Percentiles rank a stretch among this genome's conserved stretches.
Evolutionary conservation across 2,888 invertebrate genomes (phyloP).

Genomic region (Artemia sp.): DNA sequence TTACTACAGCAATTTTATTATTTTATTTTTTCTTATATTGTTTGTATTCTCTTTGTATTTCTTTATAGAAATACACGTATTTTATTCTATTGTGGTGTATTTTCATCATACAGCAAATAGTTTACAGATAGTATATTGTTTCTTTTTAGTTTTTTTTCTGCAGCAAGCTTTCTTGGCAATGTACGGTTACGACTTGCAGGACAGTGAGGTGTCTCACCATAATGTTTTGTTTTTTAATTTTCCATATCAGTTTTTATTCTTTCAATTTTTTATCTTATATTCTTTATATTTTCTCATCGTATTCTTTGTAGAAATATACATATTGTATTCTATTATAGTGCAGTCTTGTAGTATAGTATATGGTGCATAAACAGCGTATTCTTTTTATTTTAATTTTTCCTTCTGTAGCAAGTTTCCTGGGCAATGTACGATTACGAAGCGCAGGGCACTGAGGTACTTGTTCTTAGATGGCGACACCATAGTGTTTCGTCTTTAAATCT

Average conservation of each 20-base stretch:
- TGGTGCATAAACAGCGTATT: not conserved
- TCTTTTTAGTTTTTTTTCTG: conserved; percentile 27
- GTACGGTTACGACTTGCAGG: conserved; percentile 95
- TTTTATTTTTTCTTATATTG: too few relatives aligned
- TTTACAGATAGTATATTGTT: too few relatives aligned
- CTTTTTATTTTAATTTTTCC: conserved; percentile 21
- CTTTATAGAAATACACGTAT: too few relatives aligned
- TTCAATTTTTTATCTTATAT: not conserved
- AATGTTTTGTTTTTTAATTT: conserved; percentile 42
- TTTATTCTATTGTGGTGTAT: too few relatives aligned
- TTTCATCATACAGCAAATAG: too few relatives aligned
- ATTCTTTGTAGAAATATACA: not conserved
- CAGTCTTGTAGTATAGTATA: not conserved
- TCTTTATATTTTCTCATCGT: not conserved
- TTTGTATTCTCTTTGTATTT: too few relatives aligned
- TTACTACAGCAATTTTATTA: too few relatives aligned
- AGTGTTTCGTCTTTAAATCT: conserved; percentile 42
- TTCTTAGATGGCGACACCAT: conserved; percentile 40
- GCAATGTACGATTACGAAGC: conserved; percentile 97
- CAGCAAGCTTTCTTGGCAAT: conserved; percentile 76
- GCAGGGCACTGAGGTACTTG: conserved; percentile 80
- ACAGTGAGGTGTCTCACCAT: conserved; percentile 81
- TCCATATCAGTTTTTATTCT: not conserved
- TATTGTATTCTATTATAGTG: not conserved
- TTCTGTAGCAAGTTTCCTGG: conserved; percentile 57